A percentile compares a stretch with the other conserved stretches of the same genome.
phyloP scores from a whole-genome alignment of 64 coral and sea anemone species.

The Pocillopora verrucosa region DNA sequence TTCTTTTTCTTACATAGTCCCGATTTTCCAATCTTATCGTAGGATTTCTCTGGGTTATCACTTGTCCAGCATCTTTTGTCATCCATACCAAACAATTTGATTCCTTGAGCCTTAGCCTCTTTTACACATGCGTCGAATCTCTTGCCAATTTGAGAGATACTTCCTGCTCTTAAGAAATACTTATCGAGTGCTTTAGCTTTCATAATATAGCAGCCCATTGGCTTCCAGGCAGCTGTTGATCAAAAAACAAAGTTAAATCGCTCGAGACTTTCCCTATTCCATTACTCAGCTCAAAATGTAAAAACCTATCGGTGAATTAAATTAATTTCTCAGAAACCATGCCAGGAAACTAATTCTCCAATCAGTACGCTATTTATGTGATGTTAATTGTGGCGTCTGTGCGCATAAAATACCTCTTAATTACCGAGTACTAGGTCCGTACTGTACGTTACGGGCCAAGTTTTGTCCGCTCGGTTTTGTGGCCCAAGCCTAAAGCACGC shows the following conservation, averaged over 20 bases:
- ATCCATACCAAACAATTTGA: conserved; percentile 11
- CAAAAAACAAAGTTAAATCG: neutral
- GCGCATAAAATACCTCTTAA: too few relatives aligned
- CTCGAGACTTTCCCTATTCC: too few relatives aligned
- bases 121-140: neutral
- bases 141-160: neutral
- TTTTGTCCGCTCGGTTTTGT: too few relatives aligned
- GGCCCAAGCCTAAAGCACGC: too few relatives aligned
- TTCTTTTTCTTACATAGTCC: neutral
- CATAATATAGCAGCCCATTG: neutral
- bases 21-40: neutral
- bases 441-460: too few relatives aligned
- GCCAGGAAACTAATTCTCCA: too few relatives aligned
- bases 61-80: conserved; percentile 14
- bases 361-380: too few relatives aligned
- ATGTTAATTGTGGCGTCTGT: too few relatives aligned
- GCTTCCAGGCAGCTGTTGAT: conserved; percentile 15
- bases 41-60: neutral
- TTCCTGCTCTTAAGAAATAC: neutral
- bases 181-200: neutral
- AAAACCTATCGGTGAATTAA: too few relatives aligned
- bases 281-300: too few relatives aligned
- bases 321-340: too few relatives aligned
- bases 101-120: neutral
- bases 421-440: too few relatives aligned